phyloP scores from a whole-genome alignment of 2,888 invertebrate genomes.

The Ferrisia virgata region DNA sequence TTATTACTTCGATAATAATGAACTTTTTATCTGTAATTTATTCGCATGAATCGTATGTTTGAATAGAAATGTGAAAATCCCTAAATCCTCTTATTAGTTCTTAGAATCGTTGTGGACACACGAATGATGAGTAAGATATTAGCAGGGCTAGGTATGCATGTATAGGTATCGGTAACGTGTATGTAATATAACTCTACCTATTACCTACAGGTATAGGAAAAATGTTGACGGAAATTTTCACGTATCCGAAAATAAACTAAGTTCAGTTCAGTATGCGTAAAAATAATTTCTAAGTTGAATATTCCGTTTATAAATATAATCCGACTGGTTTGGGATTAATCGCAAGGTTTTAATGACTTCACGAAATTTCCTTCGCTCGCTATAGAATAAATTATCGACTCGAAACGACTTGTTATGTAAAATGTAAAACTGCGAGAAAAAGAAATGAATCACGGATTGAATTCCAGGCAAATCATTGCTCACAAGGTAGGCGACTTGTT shows the following conservation, averaged over 20 bases:
- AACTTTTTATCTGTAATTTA: too few relatives aligned
- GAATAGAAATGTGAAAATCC: too few relatives aligned
- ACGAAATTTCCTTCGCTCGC: neutral
- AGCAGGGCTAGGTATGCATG: too few relatives aligned
- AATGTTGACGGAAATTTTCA: too few relatives aligned
- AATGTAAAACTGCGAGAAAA: slow-evolving; percentile 4
- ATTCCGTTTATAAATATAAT: neutral
- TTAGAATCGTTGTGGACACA: too few relatives aligned
- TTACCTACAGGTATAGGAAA: too few relatives aligned
- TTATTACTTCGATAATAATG: too few relatives aligned
- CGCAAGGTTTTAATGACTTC: slow-evolving; percentile 19
- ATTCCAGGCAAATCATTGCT: slow-evolving; percentile 15
- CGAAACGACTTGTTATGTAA: slow-evolving; percentile 19
- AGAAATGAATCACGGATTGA: slow-evolving; percentile 15
- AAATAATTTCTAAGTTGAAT: neutral
- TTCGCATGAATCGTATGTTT: too few relatives aligned
- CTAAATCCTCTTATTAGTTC: too few relatives aligned
- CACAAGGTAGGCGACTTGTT: slow-evolving; percentile 25
- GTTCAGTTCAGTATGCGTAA: neutral
- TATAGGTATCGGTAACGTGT: too few relatives aligned
- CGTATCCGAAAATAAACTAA: neutral
- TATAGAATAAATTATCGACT: neutral
- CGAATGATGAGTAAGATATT: too few relatives aligned
- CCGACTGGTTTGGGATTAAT: neutral
- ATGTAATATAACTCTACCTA: too few relatives aligned